Evolutionary conservation across 2,797 vertebrate species (phyloP).

Genomic region (Schizopygopsis pylzovi): DNA sequence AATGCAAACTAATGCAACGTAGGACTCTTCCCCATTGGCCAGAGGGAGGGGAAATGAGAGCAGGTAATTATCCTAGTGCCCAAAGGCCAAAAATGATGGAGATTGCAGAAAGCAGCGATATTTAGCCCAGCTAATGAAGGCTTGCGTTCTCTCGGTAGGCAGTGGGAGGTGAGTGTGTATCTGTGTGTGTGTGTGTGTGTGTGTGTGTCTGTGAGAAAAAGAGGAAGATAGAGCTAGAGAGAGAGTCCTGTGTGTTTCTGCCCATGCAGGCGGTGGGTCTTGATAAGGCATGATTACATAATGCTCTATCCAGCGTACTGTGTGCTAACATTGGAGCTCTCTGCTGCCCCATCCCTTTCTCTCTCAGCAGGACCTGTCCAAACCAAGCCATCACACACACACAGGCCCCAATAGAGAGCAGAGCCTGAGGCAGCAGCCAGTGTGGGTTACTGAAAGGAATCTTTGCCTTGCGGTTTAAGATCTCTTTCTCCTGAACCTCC

Average conservation of each 20-base stretch:
- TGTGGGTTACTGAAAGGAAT: conserved; percentile 51
- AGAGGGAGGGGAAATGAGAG: conserved; percentile 81
- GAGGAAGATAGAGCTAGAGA: conserved; percentile 22
- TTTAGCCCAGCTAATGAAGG: conserved; percentile 85
- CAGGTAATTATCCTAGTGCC: conserved; percentile 84
- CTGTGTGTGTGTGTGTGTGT: conserved; percentile 41
- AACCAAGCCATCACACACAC: conserved; percentile 39
- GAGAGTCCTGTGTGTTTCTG: conserved; percentile 64
- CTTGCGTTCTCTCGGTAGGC: conserved; percentile 64
- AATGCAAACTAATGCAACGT: conserved; percentile 84
- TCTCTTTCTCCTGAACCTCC: conserved; percentile 4
- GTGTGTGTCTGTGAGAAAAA: conserved; percentile 28
- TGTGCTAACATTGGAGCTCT: conserved; percentile 66
- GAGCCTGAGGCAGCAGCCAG: conserved; percentile 42
- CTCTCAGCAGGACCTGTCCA: conserved; percentile 54
- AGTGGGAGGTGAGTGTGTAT: conserved; percentile 58
- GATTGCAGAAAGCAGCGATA: conserved; percentile 83
- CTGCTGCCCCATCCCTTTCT: conserved; percentile 52
- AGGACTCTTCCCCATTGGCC: conserved; percentile 81
- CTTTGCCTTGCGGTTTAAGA: conserved; percentile 37
- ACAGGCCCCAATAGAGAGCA: conserved; percentile 29
- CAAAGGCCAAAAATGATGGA: conserved; percentile 83
- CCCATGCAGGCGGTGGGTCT: conserved; percentile 76
- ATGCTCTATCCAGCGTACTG: conserved; percentile 64
- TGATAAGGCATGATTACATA: conserved; percentile 82